Evolutionary conservation across 2,888 invertebrate species (phyloP), one percentile per base, ranked within the genome.

Genomic region (Hartigia nigra): DNA sequence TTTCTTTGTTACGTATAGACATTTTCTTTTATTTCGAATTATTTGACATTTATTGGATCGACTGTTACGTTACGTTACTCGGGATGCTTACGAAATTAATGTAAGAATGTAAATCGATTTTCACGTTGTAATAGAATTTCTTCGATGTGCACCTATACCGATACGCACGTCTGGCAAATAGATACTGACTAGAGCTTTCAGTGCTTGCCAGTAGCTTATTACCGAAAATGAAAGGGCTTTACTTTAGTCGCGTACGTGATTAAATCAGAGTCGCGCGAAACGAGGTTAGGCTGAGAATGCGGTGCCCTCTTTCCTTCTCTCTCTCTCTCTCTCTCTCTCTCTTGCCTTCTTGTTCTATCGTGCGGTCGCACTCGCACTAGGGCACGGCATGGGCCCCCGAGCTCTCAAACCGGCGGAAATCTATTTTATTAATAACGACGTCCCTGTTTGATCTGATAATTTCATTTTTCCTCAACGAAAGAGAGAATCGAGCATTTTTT

Each of bases 381-480:
- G 75, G 12, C 34, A 34, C 36, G 75, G 23, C 37, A 3, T 14
- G 4, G n/a, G 2, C 75, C 35, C 36, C 37, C n/a, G 36, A n/a
- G n/a, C 31, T 36, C 34, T 31, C 36, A n/a, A 75, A n/a, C 55
- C 55, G 55, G n/a, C 32, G 83, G 74, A 87, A 88, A 88, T 88
- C 85, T 86, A 88, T 89, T 90, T 89, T 87, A 88, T 88, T 88
- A 90, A 90, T 90, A 88, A 86, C 85, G 85, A 83, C 83, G 82
- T 83, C 82, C 81, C 86, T 87, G 87, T 90, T 89, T 89, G 88
- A 89, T 89, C 88, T 85, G 86, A 86, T 89, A 89, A 89, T 88
- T 88, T 83, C 82, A 55, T 69, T 34, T 69, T 76, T 77, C 34
- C 35, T 31, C 32, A 5, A 69, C 55, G 76, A 55, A n/a, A 31